A percentile compares a stretch with the other conserved stretches of the same genome.
These are phyloP conservation scores for Hipparchia sbordonii DNA, from an alignment of 2,888 invertebrate species.

Conservation along the genomic window DNA sequence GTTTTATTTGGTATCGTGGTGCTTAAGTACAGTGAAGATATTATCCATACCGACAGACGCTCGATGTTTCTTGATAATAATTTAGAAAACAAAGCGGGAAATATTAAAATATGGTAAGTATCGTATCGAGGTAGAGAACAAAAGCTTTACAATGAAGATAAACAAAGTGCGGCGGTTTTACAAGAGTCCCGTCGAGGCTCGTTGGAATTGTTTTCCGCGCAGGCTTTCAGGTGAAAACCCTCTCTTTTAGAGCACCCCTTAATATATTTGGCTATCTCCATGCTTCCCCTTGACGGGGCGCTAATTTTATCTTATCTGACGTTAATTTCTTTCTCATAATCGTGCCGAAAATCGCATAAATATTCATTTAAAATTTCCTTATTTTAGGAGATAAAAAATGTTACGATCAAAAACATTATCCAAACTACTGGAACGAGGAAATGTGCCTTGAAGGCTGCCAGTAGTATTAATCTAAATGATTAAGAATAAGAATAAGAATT, in stretches of 20 bases:
- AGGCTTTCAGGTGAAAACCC: constrained; percentile 61
- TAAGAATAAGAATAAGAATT: too few species aligned
- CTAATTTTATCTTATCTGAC: constrained; percentile 71
- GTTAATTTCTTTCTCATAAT: constrained; percentile 71
- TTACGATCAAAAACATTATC: too few species aligned
- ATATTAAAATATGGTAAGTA: constrained; percentile 68
- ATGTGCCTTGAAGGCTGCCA: too few species aligned
- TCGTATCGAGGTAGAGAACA: constrained; percentile 59
- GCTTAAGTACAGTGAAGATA: background rate
- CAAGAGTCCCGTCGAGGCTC: constrained; percentile 54
- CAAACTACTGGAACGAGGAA: too few species aligned
- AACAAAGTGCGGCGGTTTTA: constrained; percentile 58
- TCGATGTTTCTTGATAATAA: constrained; percentile 14
- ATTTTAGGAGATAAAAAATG: background rate
- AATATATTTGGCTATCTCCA: constrained; percentile 75
- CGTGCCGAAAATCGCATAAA: constrained; percentile 37
- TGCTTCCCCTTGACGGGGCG: constrained; percentile 71
- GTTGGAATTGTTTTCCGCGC: constrained; percentile 54
- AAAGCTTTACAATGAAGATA: constrained; percentile 63
- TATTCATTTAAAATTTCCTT: background rate
- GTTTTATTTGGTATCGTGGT: background rate
- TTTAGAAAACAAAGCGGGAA: constrained; percentile 57
- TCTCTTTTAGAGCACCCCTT: constrained; percentile 63
- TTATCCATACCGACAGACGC: background rate
- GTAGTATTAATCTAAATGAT: too few species aligned